Evolutionary conservation across 1,140 invertebrate genomes (phyloP).

Genomic region (Maniola jurtina): DNA sequence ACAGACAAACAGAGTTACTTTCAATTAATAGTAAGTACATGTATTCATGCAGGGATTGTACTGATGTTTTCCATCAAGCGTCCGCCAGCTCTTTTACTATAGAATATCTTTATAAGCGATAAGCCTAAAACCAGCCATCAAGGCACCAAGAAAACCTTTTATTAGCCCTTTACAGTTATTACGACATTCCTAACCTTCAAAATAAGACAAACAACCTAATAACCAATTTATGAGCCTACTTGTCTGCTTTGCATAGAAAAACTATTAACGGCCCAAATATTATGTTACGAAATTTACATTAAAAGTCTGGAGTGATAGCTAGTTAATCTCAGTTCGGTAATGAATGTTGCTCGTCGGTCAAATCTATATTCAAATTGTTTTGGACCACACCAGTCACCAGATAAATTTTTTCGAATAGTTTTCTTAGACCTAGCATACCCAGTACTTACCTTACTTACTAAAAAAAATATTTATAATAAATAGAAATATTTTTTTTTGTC

Average conservation of each 20-base stretch:
- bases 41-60: neutral
- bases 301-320: slow-evolving; percentile 23
- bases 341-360: neutral
- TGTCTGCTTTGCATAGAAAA: slow-evolving; percentile 39
- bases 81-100: neutral
- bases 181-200: slow-evolving; percentile 36
- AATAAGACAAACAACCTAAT: slow-evolving; percentile 41
- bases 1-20: no score
- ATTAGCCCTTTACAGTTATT: slow-evolving; percentile 32
- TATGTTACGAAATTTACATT: slow-evolving; percentile 31
- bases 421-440: no score
- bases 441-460: no score
- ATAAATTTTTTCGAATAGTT: neutral
- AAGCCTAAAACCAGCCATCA: slow-evolving; percentile 30
- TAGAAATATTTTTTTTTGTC: no score
- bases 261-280: slow-evolving; percentile 35
- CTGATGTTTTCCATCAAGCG: neutral
- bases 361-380: neutral
- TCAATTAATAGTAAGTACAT: no score
- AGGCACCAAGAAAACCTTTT: slow-evolving; percentile 28
- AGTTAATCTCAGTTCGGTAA: neutral
- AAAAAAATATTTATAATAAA: no score
- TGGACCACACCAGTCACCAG: neutral
- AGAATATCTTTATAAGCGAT: slow-evolving; percentile 15
- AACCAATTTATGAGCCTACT: slow-evolving; percentile 25